phyloP scores from a whole-genome alignment of 2,113 vertebrate species.

The Chaenogobius annularis region DNA sequence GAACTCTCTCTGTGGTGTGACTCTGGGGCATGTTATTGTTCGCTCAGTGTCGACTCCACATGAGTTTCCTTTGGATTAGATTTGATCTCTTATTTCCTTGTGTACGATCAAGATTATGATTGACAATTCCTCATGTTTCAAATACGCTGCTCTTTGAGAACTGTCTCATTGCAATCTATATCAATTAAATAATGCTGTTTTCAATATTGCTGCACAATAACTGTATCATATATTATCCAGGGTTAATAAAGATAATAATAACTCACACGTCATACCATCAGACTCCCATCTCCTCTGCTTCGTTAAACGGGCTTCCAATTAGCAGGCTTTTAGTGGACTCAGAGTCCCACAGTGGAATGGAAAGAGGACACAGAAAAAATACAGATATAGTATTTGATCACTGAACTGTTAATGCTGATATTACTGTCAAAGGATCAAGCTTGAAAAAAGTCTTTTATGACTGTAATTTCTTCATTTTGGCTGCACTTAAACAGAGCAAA shows the following conservation, averaged over 20 bases:
- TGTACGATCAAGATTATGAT: too few relatives aligned
- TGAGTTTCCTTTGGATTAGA: too few relatives aligned
- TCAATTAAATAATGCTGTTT: not conserved
- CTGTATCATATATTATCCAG: not conserved
- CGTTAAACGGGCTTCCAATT: conserved; percentile 21
- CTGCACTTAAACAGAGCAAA: not conserved
- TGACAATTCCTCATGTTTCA: too few relatives aligned
- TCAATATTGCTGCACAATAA: not conserved
- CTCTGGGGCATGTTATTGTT: too few relatives aligned
- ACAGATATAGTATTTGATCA: too few relatives aligned
- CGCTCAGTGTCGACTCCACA: too few relatives aligned
- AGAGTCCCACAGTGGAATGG: not conserved
- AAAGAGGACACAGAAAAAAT: not conserved
- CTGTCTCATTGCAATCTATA: not conserved
- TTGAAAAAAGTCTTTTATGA: not conserved
- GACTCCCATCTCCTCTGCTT: conserved; percentile 2
- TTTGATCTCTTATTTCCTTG: too few relatives aligned
- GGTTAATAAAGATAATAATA: not conserved
- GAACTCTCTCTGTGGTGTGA: too few relatives aligned
- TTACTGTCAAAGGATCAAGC: not conserved
- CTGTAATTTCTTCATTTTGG: not conserved
- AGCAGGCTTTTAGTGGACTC: conserved; percentile 12
- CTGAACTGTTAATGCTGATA: too few relatives aligned
- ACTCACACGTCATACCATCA: not conserved
- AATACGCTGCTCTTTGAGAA: not conserved